Base-by-base conservation (phyloP, 2,113 vertebrate genomes). In the Sphyrna mokarran region DNA sequence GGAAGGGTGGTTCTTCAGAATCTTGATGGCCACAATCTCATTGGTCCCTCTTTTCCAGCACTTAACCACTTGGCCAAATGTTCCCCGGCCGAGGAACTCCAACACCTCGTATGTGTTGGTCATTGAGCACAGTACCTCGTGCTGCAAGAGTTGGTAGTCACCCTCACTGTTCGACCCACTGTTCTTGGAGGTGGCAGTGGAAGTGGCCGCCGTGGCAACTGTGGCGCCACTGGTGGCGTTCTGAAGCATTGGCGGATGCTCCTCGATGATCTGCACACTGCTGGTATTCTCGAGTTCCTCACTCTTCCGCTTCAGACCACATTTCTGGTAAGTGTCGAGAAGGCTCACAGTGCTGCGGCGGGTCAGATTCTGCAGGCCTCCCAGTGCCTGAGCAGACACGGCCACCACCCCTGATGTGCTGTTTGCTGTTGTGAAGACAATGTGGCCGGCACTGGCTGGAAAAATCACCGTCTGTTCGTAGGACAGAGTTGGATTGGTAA, bases 41-140 rank as follows among this genome's bases (percentile, higher is more conserved):
- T 99, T 99, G 97, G 99, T 99, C 96, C 99, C 99, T 96, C 99
- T 98, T 96, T 99, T 99, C 99, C 99, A 99, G 98, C 99, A 99
- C 97, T 99, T 99, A 13, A 99, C 99, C 97, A 99, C 99, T 96
- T 99, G 99, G 95, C 99, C 99, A 0, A 99, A 99, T 18, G 99
- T 99, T 89, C 99, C 99, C 37, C 99, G 97, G 90, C 99, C 99
- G 97, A 99, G 97, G 97, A 99, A 99, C 96, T 99, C 99, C 96
- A 99, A 97, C 95, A 99, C 99, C 96, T 99, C 99, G 0, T 99
- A 99, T 0, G 99, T 99, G 97, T 99, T 99, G 97, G 99, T 99
- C 98, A 99, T 99, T 97, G 99, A 99, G 98, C 99, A 99, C 96
- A 99, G 98, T 97, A 99, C 98, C 97, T 99, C 99, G 94, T 99